Conservation (phyloP, 1,140 invertebrate species). For the Drosophila sp. region DNA sequence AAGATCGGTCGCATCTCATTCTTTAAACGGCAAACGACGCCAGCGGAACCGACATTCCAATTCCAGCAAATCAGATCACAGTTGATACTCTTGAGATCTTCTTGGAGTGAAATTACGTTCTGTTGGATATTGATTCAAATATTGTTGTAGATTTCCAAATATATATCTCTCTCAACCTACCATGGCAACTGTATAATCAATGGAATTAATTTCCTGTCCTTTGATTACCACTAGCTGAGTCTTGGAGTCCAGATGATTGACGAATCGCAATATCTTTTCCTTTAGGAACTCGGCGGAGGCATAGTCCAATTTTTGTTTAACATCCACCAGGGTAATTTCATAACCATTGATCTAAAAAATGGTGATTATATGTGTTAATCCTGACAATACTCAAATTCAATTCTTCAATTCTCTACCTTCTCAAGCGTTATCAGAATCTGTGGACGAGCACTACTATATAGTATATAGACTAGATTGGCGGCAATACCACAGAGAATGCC, state of each 20-base stretch:
- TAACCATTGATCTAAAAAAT: constrained; percentile 55
- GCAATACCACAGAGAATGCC: constrained; percentile 93
- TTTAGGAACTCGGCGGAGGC: constrained; percentile 79
- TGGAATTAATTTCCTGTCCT: constrained; percentile 87
- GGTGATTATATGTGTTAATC: neutral
- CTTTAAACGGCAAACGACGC: constrained; percentile 75
- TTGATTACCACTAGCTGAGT: constrained; percentile 86
- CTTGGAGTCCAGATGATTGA: constrained; percentile 48
- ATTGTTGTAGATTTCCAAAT: neutral
- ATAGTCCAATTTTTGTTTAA: constrained; percentile 78
- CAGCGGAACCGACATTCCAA: constrained; percentile 75
- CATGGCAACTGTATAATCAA: constrained; percentile 88
- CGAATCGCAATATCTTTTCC: constrained; percentile 68
- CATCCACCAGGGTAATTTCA: constrained; percentile 65
- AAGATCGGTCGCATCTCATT: constrained; percentile 63
- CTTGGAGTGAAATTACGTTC: constrained; percentile 74
- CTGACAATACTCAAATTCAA: constrained; percentile 43
- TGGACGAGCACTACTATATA: constrained; percentile 92
- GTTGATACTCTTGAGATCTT: constrained; percentile 62
- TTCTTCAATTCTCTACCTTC: constrained; percentile 85
- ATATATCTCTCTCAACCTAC: constrained; percentile 60
- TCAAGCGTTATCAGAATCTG: constrained; percentile 87
- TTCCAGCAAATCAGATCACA: constrained; percentile 81
- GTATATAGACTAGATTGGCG: constrained; percentile 90
- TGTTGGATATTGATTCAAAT: constrained; percentile 9